Conservation (phyloP, 2,888 invertebrate genomes). For the Cartodere bifasciata region DNA sequence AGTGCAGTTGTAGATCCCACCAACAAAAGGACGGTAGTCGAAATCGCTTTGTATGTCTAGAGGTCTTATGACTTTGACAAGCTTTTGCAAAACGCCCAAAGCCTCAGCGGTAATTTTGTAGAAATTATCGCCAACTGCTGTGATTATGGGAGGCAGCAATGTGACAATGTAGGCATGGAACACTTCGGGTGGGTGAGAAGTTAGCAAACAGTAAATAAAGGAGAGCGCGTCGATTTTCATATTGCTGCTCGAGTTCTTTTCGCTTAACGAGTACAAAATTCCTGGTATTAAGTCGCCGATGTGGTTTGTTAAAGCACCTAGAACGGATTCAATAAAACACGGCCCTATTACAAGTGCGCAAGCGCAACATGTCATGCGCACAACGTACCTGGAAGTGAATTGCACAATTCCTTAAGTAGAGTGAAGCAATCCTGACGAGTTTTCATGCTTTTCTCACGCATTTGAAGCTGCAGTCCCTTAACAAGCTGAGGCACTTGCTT, state of each 20-base stretch:
- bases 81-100: conserved; percentile 78
- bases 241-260: conserved; percentile 89
- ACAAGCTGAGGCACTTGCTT: conserved; percentile 66
- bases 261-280: conserved; percentile 76
- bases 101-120: conserved; percentile 99
- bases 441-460: conserved; percentile 77
- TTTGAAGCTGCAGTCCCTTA: conserved; percentile 75
- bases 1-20: conserved; percentile 72
- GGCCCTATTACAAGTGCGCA: too few relatives aligned
- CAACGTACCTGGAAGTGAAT: conserved; percentile 80
- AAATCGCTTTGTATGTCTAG: conserved; percentile 50
- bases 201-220: conserved; percentile 75
- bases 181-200: conserved; percentile 63
- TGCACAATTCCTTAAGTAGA: conserved; percentile 78
- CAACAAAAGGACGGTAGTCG: conserved; percentile 67
- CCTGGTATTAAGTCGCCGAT: conserved; percentile 78
- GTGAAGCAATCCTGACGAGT: conserved; percentile 86
- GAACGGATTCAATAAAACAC: too few relatives aligned
- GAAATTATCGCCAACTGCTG: conserved; percentile 88
- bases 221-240: conserved; percentile 96
- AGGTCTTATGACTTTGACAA: conserved; percentile 88
- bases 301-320: conserved; percentile 59
- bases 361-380: too few relatives aligned
- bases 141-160: conserved; percentile 72
- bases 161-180: conserved; percentile 72